phyloP scores from a whole-genome alignment of 1,140 invertebrate genomes.

The Propsilocerus akamusi region DNA sequence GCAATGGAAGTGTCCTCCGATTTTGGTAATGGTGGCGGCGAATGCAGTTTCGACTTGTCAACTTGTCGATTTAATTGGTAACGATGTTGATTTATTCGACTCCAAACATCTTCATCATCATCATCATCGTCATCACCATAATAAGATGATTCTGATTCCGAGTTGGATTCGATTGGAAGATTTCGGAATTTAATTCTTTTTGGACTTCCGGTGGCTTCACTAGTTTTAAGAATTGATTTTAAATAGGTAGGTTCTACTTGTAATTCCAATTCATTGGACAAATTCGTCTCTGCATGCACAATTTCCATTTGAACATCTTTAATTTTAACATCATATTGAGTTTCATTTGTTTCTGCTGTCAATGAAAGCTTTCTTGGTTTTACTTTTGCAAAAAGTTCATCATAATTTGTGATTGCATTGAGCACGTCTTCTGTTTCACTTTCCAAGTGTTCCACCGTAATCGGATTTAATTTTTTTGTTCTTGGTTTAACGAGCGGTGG shows the following conservation, averaged over 20 bases:
- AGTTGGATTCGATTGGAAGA: not conserved
- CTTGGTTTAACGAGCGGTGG: not conserved
- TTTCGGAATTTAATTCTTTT: not conserved
- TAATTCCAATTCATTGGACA: not conserved
- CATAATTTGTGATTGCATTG: too few species aligned
- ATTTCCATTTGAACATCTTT: too few species aligned
- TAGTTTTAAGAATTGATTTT: not conserved
- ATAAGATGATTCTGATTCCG: too few species aligned
- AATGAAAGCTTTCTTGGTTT: too few species aligned
- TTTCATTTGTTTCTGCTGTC: too few species aligned
- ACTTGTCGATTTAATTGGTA: not conserved
- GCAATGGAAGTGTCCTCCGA: not conserved
- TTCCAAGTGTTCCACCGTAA: not conserved
- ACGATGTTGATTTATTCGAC: not conserved
- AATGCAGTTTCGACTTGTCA: too few species aligned
- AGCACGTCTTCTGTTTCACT: too few species aligned
- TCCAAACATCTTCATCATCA: not conserved
- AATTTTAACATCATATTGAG: too few species aligned
- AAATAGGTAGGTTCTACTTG: too few species aligned
- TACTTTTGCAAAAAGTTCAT: not conserved
- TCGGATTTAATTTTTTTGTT: not conserved
- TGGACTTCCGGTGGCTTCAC: not conserved
- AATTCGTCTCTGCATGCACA: not conserved
- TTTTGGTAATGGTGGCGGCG: not conserved
- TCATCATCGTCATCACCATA: not conserved